A percentile compares a stretch with the other conserved stretches of the same genome.
These are phyloP conservation scores for Nylanderia fulva DNA, from an alignment of 1,140 invertebrate species.

Conservation along the genomic window DNA sequence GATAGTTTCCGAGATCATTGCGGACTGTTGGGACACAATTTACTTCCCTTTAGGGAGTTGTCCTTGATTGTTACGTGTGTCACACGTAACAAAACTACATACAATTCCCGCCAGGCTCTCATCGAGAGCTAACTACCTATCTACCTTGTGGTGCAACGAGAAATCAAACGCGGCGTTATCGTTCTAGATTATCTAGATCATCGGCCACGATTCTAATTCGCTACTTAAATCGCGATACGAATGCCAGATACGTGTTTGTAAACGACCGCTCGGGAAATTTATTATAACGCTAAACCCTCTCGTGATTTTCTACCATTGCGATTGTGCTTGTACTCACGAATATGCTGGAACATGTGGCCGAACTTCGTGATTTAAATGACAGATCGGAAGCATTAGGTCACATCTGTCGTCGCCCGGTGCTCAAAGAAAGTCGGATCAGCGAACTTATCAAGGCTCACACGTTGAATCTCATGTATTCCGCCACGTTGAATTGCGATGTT, in stretches of 20 bases:
- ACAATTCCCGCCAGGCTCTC: conserved; percentile 45
- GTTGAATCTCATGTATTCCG: background rate
- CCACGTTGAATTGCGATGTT: background rate
- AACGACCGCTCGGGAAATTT: conserved; percentile 51
- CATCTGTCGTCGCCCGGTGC: conserved; percentile 13
- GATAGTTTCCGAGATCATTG: background rate
- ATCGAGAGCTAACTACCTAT: background rate
- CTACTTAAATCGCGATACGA: conserved; percentile 63
- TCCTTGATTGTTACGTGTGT: conserved; percentile 44
- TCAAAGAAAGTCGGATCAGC: background rate
- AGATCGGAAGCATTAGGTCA: conserved; percentile 34
- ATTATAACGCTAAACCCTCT: conserved; percentile 45
- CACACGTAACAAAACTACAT: background rate
- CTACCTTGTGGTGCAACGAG: background rate
- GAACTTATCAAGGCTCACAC: background rate
- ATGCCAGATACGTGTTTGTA: conserved; percentile 52
- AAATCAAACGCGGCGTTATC: conserved; percentile 52
- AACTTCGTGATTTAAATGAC: conserved; percentile 27
- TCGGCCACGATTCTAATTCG: conserved; percentile 62
- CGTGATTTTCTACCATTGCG: conserved; percentile 3
- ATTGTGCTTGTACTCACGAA: background rate
- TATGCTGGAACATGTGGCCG: too few species aligned
- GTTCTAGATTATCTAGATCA: conserved; percentile 65
- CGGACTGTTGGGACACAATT: conserved; percentile 6
- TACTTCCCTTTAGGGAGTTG: background rate